Evolutionary conservation across 2,113 vertebrate genomes (phyloP).

Genomic region (Equus przewalskii): DNA sequence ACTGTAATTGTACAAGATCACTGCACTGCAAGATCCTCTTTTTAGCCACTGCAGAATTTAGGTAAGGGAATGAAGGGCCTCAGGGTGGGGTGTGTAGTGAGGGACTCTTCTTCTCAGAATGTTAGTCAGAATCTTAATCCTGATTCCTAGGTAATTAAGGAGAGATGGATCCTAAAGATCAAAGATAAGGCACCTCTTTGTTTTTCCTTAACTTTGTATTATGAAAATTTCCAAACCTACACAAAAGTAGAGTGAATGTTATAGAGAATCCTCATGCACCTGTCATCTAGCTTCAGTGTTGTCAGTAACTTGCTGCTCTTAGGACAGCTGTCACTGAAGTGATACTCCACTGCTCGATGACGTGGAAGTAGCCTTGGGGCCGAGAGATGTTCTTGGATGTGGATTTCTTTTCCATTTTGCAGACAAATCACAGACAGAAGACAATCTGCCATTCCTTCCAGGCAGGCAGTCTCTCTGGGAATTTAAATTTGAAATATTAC

Average conservation of each 20-base stretch:
- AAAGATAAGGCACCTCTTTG: background rate
- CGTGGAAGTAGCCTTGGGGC: background rate
- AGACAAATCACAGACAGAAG: background rate
- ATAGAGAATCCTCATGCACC: too few relatives aligned
- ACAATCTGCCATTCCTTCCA: background rate
- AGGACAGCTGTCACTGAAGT: background rate
- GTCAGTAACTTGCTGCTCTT: background rate
- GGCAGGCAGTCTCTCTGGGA: background rate
- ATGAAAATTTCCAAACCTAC: background rate
- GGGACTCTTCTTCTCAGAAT: background rate
- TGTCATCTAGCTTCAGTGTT: background rate
- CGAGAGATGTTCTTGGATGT: background rate
- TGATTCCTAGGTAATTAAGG: background rate
- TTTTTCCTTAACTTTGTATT: conserved; percentile 37
- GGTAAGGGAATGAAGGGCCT: background rate
- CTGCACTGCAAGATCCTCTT: background rate
- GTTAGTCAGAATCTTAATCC: background rate
- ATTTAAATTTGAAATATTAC: conserved; percentile 31
- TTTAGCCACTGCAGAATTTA: background rate
- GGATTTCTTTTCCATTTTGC: background rate
- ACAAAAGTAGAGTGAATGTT: background rate
- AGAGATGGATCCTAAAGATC: background rate
- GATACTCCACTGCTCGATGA: background rate
- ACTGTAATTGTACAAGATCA: background rate
- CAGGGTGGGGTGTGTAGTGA: background rate